A percentile compares a stretch with the other conserved stretches of the same genome.
Evolutionary conservation across 2,113 vertebrate species (phyloP).

Genomic region (Anarrhichthys ocellatus): DNA sequence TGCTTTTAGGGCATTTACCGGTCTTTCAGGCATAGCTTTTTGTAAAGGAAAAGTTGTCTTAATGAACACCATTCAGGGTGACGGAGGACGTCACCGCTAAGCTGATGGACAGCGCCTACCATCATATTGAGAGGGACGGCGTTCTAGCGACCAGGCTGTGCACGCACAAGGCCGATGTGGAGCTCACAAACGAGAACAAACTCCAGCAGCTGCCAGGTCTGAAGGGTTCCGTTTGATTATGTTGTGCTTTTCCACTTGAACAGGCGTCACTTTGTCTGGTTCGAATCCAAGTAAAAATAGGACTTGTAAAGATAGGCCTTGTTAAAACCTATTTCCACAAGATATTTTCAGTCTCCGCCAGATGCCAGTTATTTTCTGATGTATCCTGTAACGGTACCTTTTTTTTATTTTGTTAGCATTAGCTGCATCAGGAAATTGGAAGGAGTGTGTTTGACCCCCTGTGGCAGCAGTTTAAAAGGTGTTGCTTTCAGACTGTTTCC

Average conservation of each 20-base stretch:
- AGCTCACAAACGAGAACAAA: constrained; percentile 89
- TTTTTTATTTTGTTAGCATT: not conserved
- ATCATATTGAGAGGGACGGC: constrained; percentile 90
- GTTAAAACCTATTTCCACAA: not conserved
- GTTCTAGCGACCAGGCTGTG: constrained; percentile 96
- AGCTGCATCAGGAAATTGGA: not conserved
- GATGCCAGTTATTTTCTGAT: not conserved
- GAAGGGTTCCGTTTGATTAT: not conserved
- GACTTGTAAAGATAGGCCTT: constrained; percentile 1
- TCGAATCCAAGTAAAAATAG: not conserved
- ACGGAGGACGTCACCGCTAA: constrained; percentile 89
- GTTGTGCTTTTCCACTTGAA: not conserved
- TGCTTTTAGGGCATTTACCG: too few species aligned
- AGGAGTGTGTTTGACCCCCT: not conserved
- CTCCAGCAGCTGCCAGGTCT: constrained; percentile 91
- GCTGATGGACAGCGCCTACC: constrained; percentile 85
- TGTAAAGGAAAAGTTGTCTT: constrained; percentile 7
- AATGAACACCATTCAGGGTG: constrained; percentile 82
- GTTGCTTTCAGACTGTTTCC: not conserved
- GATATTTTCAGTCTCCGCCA: not conserved
- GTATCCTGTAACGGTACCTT: not conserved
- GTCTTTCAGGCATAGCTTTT: not conserved
- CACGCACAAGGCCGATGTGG: constrained; percentile 97
- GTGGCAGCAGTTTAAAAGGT: not conserved
- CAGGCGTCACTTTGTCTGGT: not conserved